Evolutionary conservation across 2,113 vertebrate genomes (phyloP).

Genomic region (Tonatia bakeri): DNA sequence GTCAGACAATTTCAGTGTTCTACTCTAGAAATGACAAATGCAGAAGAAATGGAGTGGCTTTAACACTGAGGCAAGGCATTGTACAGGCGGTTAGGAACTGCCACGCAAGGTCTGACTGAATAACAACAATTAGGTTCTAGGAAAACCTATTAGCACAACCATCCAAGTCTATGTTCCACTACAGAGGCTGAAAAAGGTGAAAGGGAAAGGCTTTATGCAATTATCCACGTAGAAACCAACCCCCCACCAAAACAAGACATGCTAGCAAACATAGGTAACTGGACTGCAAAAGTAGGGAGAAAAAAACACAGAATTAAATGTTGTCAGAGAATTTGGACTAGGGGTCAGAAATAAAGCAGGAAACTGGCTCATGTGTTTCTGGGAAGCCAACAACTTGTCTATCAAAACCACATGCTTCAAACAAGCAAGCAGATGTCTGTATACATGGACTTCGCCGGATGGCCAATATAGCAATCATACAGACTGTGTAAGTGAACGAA

Average conservation of each 20-base stretch:
- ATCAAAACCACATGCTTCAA: neutral
- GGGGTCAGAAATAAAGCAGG: neutral
- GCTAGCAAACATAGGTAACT: neutral
- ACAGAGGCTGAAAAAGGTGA: neutral
- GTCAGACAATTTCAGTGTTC: neutral
- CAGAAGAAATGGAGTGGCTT: neutral
- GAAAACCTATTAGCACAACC: neutral
- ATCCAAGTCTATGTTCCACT: neutral
- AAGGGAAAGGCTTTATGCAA: neutral
- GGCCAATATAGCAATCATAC: neutral
- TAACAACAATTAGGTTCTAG: neutral
- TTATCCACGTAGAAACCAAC: neutral
- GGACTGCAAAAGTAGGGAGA: neutral
- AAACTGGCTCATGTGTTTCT: neutral
- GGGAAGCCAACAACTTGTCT: neutral
- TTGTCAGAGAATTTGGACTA: neutral
- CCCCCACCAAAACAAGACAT: neutral
- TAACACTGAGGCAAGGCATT: neutral
- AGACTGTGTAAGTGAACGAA: neutral
- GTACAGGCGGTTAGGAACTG: neutral
- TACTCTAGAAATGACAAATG: neutral
- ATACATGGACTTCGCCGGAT: no score
- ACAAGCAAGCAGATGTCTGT: neutral
- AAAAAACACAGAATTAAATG: neutral
- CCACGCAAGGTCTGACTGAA: neutral